Base-by-base conservation (phyloP, 2,113 vertebrate species). In the Amphiprion percula region DNA sequence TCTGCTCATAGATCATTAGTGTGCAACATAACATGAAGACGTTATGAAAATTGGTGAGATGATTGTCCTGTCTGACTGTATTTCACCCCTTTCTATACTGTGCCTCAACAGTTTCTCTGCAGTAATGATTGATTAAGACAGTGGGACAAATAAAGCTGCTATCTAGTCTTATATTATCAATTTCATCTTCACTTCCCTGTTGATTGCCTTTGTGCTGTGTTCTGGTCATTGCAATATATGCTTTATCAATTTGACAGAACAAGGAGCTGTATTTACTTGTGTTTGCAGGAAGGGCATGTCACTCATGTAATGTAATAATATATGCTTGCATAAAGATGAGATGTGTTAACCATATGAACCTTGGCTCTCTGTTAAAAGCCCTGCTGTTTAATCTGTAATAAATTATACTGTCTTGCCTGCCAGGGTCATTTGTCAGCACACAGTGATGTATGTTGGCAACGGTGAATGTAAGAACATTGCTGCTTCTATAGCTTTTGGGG, bases 381-480 rank as follows among this genome's bases (percentile, higher is more conserved):
- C 82, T 79, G 82, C 88, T 84, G 88, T 89, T 92, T 91, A 92
- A 94, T 92, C 89, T 91, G 90, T 88, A 83, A 66, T 93, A 91
- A 91, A 93, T 92, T 91, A 91, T 86, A 80, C 74, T 79, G 85
- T 83, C 85, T 52, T 86, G 85, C 70, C 80, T 82, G 82, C 76
- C 83, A 81, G 61, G 76, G 83, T 71, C 83, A 81, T 92, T 91
- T 85, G 66, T 90, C 88, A 91, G 75, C 64, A 68, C 54, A 39
- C 26, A 79, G 76, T 86, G 80, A 91, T 55, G 84, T 39, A 67
- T 80, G 75, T 70, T 85, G 79, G 58, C 82, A 77, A 77, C 77
- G 75, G 74, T 52, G 7, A 70, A 59, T 37, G 66, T 66, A 68
- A 74, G 74, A 67, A 73, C 69, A 59, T 24, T 68, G 70, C 60